Conservation (phyloP, 2,113 vertebrate genomes). For the Spea bombifrons region DNA sequence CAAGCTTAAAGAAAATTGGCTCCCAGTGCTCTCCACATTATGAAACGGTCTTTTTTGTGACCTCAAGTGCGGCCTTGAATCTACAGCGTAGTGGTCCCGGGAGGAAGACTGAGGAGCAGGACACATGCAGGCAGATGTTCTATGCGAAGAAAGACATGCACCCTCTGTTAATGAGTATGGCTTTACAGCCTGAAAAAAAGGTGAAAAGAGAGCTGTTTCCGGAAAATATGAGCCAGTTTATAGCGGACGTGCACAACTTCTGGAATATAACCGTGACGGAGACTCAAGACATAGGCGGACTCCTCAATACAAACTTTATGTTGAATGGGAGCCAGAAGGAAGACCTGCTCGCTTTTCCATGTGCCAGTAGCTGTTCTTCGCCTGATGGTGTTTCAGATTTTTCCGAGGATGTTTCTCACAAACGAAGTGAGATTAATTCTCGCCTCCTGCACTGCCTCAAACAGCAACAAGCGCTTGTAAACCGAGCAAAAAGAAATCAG, state of each 20-base stretch:
- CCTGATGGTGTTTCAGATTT: conserved; percentile 50
- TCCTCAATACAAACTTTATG: conserved; percentile 59
- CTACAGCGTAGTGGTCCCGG: conserved; percentile 61
- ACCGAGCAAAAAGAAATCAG: conserved; percentile 68
- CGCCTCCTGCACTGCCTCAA: conserved; percentile 68
- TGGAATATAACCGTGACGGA: conserved; percentile 57
- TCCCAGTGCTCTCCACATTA: conserved; percentile 65
- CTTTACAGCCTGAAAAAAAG: conserved; percentile 63
- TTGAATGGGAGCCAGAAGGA: conserved; percentile 59
- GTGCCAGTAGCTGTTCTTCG: conserved; percentile 9
- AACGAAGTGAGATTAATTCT: conserved; percentile 63
- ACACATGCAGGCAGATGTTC: conserved; percentile 63
- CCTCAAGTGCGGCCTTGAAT: conserved; percentile 64
- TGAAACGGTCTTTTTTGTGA: conserved; percentile 69
- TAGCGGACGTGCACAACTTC: conserved; percentile 58
- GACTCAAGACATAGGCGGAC: conserved; percentile 55
- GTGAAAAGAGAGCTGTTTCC: conserved; percentile 62
- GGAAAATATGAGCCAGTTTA: conserved; percentile 50
- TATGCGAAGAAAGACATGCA: conserved; percentile 60
- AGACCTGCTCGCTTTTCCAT: conserved; percentile 55
- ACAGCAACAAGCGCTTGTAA: conserved; percentile 71
- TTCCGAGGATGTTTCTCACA: conserved; percentile 51
- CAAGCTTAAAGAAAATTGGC: conserved; percentile 65
- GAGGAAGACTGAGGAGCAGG: conserved; percentile 53
- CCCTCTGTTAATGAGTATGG: conserved; percentile 60